phyloP scores from a whole-genome alignment of 2,888 invertebrate genomes.

The Blera fallax region DNA sequence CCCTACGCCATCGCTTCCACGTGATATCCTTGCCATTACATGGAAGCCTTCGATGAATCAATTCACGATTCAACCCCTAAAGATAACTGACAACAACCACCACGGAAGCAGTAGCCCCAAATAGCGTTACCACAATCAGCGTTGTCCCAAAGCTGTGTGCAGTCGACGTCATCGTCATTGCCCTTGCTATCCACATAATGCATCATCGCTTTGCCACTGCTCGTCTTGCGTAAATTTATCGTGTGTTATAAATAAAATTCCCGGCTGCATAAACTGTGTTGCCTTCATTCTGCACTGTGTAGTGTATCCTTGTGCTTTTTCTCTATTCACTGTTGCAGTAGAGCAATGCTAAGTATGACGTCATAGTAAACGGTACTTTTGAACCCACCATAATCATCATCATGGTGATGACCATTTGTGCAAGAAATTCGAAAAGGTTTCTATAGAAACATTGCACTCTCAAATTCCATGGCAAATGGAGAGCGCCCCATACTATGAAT shows the following conservation, averaged over 20 bases:
- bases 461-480: conserved; percentile 15
- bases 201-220: conserved; percentile 28
- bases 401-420: conserved; percentile 1
- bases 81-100: conserved; percentile 35
- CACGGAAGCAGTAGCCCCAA: conserved; percentile 21
- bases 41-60: conserved; percentile 32
- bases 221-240: conserved; percentile 47
- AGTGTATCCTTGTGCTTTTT: conserved; percentile 45
- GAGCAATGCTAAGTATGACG: conserved; percentile 53
- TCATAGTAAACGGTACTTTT: conserved; percentile 24
- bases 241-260: conserved; percentile 9
- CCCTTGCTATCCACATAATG: conserved; percentile 30
- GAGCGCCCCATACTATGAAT: conserved; percentile 32
- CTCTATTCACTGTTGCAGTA: conserved; percentile 32
- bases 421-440: conserved; percentile 19
- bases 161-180: conserved; percentile 45
- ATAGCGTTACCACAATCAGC: conserved; percentile 41
- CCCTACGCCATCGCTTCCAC: not conserved
- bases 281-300: not conserved
- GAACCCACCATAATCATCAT: not conserved
- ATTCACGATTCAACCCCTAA: conserved; percentile 30
- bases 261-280: conserved; percentile 8
- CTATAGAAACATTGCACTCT: conserved; percentile 38
- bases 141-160: conserved; percentile 22
- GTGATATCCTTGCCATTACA: conserved; percentile 3